Base-by-base conservation (phyloP, 2,888 invertebrate genomes). In the Anticlea derivata region DNA sequence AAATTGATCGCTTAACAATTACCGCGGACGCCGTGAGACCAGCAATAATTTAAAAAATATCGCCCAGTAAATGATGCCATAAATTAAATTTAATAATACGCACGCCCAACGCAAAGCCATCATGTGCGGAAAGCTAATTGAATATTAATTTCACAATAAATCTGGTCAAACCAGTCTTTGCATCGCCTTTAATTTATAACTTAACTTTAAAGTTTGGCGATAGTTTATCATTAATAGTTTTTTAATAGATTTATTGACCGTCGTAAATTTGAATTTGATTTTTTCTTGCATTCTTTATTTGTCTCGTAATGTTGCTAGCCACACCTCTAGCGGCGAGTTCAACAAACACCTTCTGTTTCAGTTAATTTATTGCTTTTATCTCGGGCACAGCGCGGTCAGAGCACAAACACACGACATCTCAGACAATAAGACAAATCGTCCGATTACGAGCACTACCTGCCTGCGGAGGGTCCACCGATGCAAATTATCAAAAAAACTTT, bases 101-200 rank as follows among this genome's bases (percentile, higher is more conserved):
- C 80, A 86, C 86, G 88, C 83, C 87, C 86, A 85, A 74, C 77
- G 74, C 73, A 78, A 78, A 82, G 72, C 82, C 80, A 78, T 86
- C 86, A 89, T 90, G 89, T 89, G 88, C 88, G 85, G 88, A 90
- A 86, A 88, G 88, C 87, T 89, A 89, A 90, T 89, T 89, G 90
- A 89, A 88, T 89, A 87, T 90, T 90, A 89, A 90, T 87, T 87
- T 88, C 75, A 83, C 78, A 80, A 85, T 84, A 87, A 89, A 89
- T 89, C 89, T 85, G 80, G 83, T 78, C 63, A 63, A 75, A 81
- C 87, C 66, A 84, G 80, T 86, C 75, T 79, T 66, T 44, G 60
- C 55, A 73, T 69, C 68, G 66, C 73, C 75, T 73, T 58, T 81
- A 81, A 84, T 83, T 83, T 86, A 82, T 86, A 83, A 80, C 80